Percentiles rank a stretch among this genome's conserved stretches.
These are phyloP conservation scores for Catamblyrhynchus diadema DNA, from an alignment of 2,797 vertebrate species.

Conservation along the genomic window DNA sequence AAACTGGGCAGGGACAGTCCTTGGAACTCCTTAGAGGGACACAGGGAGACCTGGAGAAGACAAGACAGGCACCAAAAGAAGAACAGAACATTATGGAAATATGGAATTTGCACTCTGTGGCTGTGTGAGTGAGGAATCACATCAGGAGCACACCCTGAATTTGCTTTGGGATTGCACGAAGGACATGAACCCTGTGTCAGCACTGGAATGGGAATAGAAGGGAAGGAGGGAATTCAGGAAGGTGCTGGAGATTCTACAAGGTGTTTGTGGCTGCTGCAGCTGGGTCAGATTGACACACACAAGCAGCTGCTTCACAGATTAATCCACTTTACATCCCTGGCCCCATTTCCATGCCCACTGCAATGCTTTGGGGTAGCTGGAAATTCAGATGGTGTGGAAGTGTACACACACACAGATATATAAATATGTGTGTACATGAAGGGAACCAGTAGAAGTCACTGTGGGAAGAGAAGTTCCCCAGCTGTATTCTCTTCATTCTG, in stretches of 20 bases:
- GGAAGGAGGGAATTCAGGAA: not conserved
- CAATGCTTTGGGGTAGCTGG: not conserved
- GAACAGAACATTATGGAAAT: fast-evolving
- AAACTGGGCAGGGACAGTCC: too few species aligned
- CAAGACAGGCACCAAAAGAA: not conserved
- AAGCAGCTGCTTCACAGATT: not conserved
- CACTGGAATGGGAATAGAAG: fast-evolving
- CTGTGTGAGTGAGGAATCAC: not conserved
- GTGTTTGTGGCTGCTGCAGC: not conserved
- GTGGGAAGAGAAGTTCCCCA: not conserved
- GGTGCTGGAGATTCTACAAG: not conserved
- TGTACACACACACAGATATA: fast-evolving
- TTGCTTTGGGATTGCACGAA: fast-evolving
- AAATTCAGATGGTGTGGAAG: not conserved
- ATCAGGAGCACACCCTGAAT: not conserved
- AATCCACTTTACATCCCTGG: not conserved
- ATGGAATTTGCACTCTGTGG: fast-evolving
- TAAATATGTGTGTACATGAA: not conserved
- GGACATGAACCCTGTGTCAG: not conserved
- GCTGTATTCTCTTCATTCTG: not conserved
- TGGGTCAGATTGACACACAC: not conserved
- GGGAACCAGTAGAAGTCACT: not conserved
- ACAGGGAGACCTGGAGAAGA: not conserved
- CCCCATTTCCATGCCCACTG: not conserved
- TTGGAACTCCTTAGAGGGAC: not conserved